phyloP scores from a whole-genome alignment of 1,140 invertebrate genomes.

The Rhopalosiphum maidis region DNA sequence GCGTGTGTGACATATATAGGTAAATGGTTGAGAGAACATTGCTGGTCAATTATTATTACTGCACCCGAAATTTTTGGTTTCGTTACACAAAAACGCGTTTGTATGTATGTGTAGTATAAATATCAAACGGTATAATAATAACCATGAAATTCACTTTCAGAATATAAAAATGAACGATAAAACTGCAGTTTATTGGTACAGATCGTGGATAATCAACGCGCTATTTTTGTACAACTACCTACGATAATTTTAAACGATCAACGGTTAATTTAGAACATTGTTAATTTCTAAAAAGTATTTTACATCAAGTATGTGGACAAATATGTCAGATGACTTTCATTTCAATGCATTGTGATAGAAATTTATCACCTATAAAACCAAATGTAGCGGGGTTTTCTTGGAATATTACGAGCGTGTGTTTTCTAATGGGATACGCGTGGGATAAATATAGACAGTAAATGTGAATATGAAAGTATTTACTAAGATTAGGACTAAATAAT shows the following conservation, averaged over 20 bases:
- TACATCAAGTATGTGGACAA: neutral
- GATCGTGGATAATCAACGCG: neutral
- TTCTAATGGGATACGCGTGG: neutral
- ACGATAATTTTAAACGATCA: neutral
- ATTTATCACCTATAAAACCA: neutral
- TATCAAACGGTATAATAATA: neutral
- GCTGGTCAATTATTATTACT: too few species aligned
- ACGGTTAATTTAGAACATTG: neutral
- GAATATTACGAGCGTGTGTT: neutral
- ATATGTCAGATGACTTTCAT: neutral
- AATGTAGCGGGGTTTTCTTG: neutral
- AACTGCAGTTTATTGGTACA: neutral
- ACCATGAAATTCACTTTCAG: neutral
- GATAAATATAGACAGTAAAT: neutral
- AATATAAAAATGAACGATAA: neutral
- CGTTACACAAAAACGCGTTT: too few species aligned
- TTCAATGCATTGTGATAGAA: neutral
- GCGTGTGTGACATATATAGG: too few species aligned
- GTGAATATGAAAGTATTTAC: neutral
- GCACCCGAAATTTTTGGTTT: too few species aligned
- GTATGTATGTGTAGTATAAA: neutral
- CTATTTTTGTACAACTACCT: neutral
- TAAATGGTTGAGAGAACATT: too few species aligned
- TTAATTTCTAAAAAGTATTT: neutral
- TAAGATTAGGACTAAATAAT: neutral